A percentile compares a stretch with the other conserved stretches of the same genome.
Evolutionary conservation across 2,888 invertebrate species (phyloP).

Genomic region (Suillia variegata): DNA sequence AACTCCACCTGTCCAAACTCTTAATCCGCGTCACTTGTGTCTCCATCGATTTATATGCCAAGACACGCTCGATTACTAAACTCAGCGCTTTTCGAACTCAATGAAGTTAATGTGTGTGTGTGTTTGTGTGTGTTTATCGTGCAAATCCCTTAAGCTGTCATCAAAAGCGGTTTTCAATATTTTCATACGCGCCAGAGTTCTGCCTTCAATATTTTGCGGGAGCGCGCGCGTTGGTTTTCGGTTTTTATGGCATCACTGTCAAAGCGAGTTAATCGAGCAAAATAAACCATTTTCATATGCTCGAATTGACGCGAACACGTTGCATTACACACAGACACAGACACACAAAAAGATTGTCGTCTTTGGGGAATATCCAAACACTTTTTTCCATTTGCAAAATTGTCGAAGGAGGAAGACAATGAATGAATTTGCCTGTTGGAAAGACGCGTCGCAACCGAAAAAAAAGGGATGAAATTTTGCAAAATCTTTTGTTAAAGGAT

Average conservation of each 20-base stretch:
- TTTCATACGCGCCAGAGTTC: neutral
- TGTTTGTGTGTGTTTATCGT: no score
- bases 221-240: neutral
- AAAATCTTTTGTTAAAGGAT: conserved; percentile 47
- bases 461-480: conserved; percentile 5
- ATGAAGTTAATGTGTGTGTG: no score
- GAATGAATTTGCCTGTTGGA: conserved; percentile 7
- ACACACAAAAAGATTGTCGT: conserved; percentile 20
- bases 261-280: conserved; percentile 58
- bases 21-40: no score
- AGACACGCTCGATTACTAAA: no score
- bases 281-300: conserved; percentile 57
- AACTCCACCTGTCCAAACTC: no score
- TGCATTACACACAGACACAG: conserved; percentile 50
- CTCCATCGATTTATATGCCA: no score
- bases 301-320: conserved; percentile 50
- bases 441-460: neutral
- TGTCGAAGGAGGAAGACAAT: conserved; percentile 13
- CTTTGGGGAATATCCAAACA: conserved; percentile 41
- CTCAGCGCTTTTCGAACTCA: no score
- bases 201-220: neutral
- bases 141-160: conserved; percentile 1
- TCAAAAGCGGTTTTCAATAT: conserved; percentile 15
- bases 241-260: conserved; percentile 6
- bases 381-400: no score